A percentile compares a stretch with the other conserved stretches of the same genome.
These are phyloP conservation scores for Daboia siamensis DNA, from an alignment of 2,113 vertebrate species.

Conservation along the genomic window DNA sequence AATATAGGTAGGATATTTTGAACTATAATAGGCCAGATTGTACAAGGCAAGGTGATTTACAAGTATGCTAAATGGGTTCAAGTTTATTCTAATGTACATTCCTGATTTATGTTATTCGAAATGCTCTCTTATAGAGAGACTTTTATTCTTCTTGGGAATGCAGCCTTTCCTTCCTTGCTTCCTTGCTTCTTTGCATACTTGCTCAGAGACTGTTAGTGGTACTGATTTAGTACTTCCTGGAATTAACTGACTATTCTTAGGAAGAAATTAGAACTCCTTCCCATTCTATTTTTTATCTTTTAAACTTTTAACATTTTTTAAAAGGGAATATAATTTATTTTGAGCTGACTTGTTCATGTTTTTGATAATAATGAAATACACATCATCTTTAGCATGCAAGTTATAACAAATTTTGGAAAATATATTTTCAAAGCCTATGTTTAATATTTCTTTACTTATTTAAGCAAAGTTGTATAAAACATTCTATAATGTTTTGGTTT, in stretches of 20 bases:
- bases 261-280: background rate
- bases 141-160: slow-evolving; percentile 5
- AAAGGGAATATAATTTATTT: background rate
- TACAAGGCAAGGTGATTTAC: slow-evolving; percentile 1
- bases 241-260: background rate
- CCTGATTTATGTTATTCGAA: background rate
- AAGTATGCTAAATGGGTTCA: background rate
- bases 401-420: too few relatives aligned
- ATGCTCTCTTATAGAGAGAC: background rate
- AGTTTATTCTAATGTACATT: background rate
- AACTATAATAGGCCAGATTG: background rate
- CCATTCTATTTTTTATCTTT: background rate
- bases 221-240: background rate
- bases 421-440: too few relatives aligned
- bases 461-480: too few relatives aligned
- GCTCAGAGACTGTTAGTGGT: background rate
- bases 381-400: background rate
- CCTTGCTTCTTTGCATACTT: background rate
- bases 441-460: too few relatives aligned
- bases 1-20: background rate
- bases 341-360: background rate
- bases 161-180: background rate
- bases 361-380: background rate
- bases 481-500: too few relatives aligned
- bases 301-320: background rate